A percentile compares a stretch with the other conserved stretches of the same genome.
These are phyloP conservation scores for Apodemus sylvaticus DNA, from an alignment of 2,113 vertebrate species.

Conservation along the genomic window DNA sequence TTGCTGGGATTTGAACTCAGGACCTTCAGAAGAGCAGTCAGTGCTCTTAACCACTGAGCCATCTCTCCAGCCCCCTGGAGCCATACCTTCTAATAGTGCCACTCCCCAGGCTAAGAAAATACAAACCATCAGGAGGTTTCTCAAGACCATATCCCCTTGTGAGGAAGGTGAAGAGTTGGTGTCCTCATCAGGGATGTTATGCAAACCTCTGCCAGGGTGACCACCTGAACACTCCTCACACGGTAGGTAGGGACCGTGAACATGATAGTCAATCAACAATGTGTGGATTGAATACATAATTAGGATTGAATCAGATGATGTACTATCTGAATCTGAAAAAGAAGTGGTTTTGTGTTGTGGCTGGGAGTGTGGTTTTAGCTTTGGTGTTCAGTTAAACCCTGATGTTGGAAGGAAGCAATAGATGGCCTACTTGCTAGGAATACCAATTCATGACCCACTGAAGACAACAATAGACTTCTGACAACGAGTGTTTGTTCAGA, in stretches of 20 bases:
- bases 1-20: too few species aligned
- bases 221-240: fast-evolving
- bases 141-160: fast-evolving
- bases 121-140: not conserved
- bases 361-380: not conserved
- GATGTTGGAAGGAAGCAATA: constrained; percentile 24
- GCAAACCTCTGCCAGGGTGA: not conserved
- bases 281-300: not conserved
- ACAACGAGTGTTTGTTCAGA: constrained; percentile 67
- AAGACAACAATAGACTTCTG: constrained; percentile 16
- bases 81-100: too few species aligned
- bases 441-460: constrained; percentile 46
- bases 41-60: too few species aligned
- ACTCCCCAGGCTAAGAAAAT: too few species aligned
- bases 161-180: not conserved
- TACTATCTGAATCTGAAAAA: not conserved
- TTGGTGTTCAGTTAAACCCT: not conserved
- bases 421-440: not conserved
- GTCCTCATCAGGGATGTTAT: fast-evolving
- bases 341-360: not conserved
- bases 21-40: too few species aligned
- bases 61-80: too few species aligned
- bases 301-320: not conserved
- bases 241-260: not conserved
- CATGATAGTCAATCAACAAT: not conserved